Base-by-base conservation (phyloP, 2,113 vertebrate genomes). In the Larimichthys crocea region DNA sequence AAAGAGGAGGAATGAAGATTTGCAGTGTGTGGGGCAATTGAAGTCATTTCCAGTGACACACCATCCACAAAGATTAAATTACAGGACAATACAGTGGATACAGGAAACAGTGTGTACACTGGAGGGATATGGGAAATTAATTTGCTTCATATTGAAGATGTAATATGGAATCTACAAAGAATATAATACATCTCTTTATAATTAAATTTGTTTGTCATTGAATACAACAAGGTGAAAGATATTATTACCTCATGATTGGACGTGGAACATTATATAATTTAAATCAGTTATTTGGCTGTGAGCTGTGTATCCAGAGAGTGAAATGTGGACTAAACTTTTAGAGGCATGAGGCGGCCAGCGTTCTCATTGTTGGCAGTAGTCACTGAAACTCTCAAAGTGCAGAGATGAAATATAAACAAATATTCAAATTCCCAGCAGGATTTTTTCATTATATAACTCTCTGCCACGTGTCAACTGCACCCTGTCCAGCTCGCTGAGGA, bases 391-490 rank as follows among this genome's bases (percentile, higher is more conserved):
- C 44, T 35, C 7, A 0, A 2, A 14, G 24, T 26, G 29, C 49
- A 20, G 19, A 6, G 15, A 64, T 31, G 7, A 63, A 80, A 3
- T 4, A n/a, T 35, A 74, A 73, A 64, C 10, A 22, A 29, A 76
- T 20, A 50, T 40, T 10, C 24, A 31, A 31, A 50, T 26, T 75
- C 52, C 63, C 50, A 81, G 67, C 11, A 53, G 10, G 16, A 15
- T 83, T 74, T 40, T 5, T 56, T 83, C 17, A 77, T 89, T 85
- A 82, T 35, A 16, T 50, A 86, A 92, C 66, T 15, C 26, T 48
- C 46, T 74, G 50, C 67, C 86, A 85, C 44, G 29, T 83, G 76
- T 80, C 70, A 29, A 50, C 49, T 2, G 78, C 31, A 53, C 24
- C 26, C 17, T 17, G 5, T 81, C 79, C 79, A 75, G 56, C 46